phyloP scores from a whole-genome alignment of 2,888 invertebrate species.

The Cryptocheilus praepositus region DNA sequence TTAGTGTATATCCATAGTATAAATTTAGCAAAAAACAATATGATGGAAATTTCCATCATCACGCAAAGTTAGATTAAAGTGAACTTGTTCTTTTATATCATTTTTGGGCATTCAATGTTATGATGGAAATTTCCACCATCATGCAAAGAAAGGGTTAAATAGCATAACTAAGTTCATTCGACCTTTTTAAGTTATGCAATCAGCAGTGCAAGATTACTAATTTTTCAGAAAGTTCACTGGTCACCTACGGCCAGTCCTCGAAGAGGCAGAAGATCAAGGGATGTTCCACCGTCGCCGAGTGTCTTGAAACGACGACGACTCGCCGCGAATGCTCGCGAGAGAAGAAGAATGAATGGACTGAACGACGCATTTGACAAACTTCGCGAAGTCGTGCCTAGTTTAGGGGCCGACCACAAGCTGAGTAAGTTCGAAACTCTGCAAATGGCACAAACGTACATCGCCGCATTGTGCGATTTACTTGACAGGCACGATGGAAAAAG shows the following conservation, averaged over 20 bases:
- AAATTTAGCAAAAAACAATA: too few species aligned
- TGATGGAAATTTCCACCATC: too few species aligned
- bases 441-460: conserved; percentile 87
- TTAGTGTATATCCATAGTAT: too few species aligned
- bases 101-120: too few species aligned
- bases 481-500: conserved; percentile 72
- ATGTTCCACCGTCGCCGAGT: conserved; percentile 77
- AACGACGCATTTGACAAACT: conserved; percentile 86
- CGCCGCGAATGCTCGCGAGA: conserved; percentile 85
- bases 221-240: conserved; percentile 52
- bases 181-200: too few species aligned
- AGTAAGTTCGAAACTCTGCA: conserved; percentile 87
- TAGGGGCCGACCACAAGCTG: conserved; percentile 83
- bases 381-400: conserved; percentile 83
- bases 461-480: conserved; percentile 81
- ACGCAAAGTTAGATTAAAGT: too few species aligned
- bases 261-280: conserved; percentile 66
- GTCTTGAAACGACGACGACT: conserved; percentile 80
- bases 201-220: too few species aligned
- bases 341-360: conserved; percentile 85
- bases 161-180: too few species aligned
- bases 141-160: too few species aligned
- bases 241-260: conserved; percentile 67
- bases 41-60: too few species aligned
- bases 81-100: too few species aligned